Percentiles rank a stretch among this genome's conserved stretches.
Evolutionary conservation across 2,888 invertebrate species (phyloP).

Genomic region (Drosophila cracens): DNA sequence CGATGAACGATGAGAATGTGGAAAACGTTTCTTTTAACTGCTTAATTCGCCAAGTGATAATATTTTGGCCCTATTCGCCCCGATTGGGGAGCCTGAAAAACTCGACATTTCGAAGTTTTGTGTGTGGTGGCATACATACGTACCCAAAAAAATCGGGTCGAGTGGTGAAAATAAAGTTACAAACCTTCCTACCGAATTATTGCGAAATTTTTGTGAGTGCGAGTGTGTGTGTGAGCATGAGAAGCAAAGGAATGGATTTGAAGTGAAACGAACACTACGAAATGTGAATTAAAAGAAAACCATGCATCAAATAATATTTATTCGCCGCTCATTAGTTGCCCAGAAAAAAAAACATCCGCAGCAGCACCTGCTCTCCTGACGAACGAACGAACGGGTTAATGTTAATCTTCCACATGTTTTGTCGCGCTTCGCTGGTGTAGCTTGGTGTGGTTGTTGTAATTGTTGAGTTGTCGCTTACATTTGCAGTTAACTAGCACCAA

Average conservation of each 20-base stretch:
- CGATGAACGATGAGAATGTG: not conserved
- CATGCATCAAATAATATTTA: conserved; percentile 20
- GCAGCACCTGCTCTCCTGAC: conserved; percentile 26
- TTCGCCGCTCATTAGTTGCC: conserved; percentile 10
- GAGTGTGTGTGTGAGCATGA: not conserved
- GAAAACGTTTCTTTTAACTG: conserved; percentile 3
- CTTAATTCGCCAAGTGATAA: conserved; percentile 5
- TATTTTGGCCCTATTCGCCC: conserved; percentile 15
- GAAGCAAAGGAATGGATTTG: conserved; percentile 21
- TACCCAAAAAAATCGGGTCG: conserved; percentile 64
- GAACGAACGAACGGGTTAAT: conserved; percentile 1
- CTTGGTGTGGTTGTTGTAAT: conserved; percentile 43
- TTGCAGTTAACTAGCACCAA: conserved; percentile 48
- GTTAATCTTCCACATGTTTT: conserved; percentile 41
- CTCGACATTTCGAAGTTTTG: conserved; percentile 56
- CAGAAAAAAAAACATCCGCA: conserved; percentile 5
- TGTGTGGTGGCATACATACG: conserved; percentile 53
- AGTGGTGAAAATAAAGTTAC: conserved; percentile 71
- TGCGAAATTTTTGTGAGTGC: conserved; percentile 28
- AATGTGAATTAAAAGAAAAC: conserved; percentile 21
- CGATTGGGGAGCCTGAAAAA: conserved; percentile 35
- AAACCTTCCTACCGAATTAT: conserved; percentile 52
- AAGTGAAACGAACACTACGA: conserved; percentile 36
- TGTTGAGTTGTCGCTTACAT: conserved; percentile 53
- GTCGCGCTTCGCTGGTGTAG: conserved; percentile 31